Conservation (phyloP, 92 coral and sea anemone genomes). For the Zoanthus sociatus region DNA sequence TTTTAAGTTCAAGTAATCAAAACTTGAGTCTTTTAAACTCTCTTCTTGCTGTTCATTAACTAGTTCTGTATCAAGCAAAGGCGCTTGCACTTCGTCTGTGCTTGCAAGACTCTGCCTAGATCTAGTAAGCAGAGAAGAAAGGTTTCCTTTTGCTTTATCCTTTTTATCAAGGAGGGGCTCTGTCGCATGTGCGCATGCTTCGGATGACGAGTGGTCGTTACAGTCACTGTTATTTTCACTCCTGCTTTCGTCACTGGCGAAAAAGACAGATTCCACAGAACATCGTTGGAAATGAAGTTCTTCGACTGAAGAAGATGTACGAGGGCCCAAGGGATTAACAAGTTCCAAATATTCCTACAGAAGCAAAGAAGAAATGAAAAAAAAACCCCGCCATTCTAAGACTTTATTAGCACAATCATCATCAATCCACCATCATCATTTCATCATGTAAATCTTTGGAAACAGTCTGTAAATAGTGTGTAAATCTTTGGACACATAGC, state of each 20-base stretch:
- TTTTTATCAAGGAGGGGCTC: not conserved
- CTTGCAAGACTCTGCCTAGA: slow-evolving; percentile 27
- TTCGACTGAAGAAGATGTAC: slow-evolving; percentile 79
- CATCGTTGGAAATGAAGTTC: slow-evolving; percentile 32
- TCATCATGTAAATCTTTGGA: not conserved
- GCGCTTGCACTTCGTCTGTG: not conserved
- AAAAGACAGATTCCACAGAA: slow-evolving; percentile 73
- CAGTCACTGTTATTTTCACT: slow-evolving; percentile 66
- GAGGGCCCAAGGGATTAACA: slow-evolving; percentile 89
- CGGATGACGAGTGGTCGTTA: slow-evolving; percentile 61
- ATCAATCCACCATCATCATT: not conserved
- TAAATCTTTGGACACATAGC: too few species aligned
- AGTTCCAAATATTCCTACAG: slow-evolving; percentile 94
- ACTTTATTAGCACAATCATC: not conserved
- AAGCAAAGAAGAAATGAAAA: not conserved
- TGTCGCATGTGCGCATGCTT: slow-evolving; percentile 10
- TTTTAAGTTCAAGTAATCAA: slow-evolving; percentile 28
- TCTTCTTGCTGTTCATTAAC: slow-evolving; percentile 11
- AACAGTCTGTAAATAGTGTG: too few species aligned
- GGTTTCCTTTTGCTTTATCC: slow-evolving; percentile 25
- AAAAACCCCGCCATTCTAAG: not conserved
- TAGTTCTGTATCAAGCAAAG: slow-evolving; percentile 30
- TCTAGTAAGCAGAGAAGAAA: slow-evolving; percentile 10
- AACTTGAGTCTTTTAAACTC: not conserved
- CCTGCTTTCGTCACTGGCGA: slow-evolving; percentile 69